phyloP scores from a whole-genome alignment of 2,888 invertebrate genomes.

The Mesoligia furuncula region DNA sequence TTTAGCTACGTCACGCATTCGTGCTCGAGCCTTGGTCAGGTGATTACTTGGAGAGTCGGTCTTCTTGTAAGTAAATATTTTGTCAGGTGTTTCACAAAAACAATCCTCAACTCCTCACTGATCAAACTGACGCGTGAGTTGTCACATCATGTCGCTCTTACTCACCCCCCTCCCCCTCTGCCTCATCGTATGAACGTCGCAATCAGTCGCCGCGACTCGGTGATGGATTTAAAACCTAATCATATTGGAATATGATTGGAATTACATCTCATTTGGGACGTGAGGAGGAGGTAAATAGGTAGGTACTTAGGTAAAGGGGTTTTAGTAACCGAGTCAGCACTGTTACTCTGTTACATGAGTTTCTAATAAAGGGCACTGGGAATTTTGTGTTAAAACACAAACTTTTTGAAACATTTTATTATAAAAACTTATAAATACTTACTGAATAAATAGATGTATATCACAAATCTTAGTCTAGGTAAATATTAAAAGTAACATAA shows the following conservation, averaged over 20 bases:
- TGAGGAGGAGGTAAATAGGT: not conserved
- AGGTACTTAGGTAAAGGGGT: not conserved
- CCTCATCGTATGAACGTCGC: constrained; percentile 4
- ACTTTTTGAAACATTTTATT: constrained; percentile 2
- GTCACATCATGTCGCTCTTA: constrained; percentile 26
- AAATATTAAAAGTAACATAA: constrained; percentile 13
- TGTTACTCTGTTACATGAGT: not conserved
- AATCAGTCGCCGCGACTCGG: constrained; percentile 40
- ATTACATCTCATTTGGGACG: constrained; percentile 42
- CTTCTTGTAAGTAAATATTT: not conserved
- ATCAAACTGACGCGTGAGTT: constrained; percentile 7
- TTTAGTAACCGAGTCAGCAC: not conserved
- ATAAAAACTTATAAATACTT: constrained; percentile 31
- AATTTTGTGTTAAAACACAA: not conserved
- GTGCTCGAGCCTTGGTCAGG: not conserved
- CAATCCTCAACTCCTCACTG: constrained; percentile 4
- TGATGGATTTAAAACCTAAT: constrained; percentile 62
- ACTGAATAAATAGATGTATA: constrained; percentile 31
- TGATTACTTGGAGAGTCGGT: not conserved
- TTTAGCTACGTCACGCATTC: not conserved
- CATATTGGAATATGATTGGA: constrained; percentile 47
- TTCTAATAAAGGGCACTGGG: too few relatives aligned
- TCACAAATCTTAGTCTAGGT: constrained; percentile 32
- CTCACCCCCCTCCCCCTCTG: not conserved
- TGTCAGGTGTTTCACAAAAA: constrained; percentile 5